Evolutionary conservation across 2,113 vertebrate species (phyloP), one percentile per base, ranked within the genome.

Genomic region (Larimichthys polyactis): DNA sequence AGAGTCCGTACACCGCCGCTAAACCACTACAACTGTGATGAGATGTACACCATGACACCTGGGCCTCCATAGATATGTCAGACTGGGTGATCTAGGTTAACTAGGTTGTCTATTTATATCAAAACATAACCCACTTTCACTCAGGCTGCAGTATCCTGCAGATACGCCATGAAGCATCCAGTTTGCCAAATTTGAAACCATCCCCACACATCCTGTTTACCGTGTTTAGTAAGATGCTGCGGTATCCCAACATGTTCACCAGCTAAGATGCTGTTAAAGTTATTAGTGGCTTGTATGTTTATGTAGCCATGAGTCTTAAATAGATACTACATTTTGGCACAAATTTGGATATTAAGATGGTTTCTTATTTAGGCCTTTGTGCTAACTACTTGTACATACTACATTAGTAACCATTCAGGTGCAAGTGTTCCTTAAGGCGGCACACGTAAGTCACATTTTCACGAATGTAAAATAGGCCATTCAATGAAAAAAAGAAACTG

Each of bases 71-170:
- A 19, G 17, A 36, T 11, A 2, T 20, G 19, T 10, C 20, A 64
- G 15, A 40, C n/a, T 19, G 5, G 4, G 3, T 11, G 8, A 67
- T 63, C 32, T 43, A 22, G 29, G 7, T 77, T 78, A 82, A 86
- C 71, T 64, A 29, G 71, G 51, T 19, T 46, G 44, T 71, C 82
- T 82, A 75, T 79, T 78, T 89, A 75, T 86, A 80, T 69, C 75
- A 43, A 51, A 72, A 58, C 44, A 9, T 59, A 82, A 82, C 69
- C 84, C 74, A 87, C 77, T 85, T 89, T 79, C 49, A 36, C 12
- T 27, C 58, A 59, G 60, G 17, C 40, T 66, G 74, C 81, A 54
- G 72, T 64, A 1, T 8, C 44, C 14, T 44, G 40, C 64, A 51
- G 46, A 69, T 57, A 12, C 79, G 52, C 32, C 65, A 29, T 49